Evolutionary conservation across 2,797 vertebrate genomes (phyloP), one percentile per base, ranked within the genome.

Genomic region (Coilia nasus): DNA sequence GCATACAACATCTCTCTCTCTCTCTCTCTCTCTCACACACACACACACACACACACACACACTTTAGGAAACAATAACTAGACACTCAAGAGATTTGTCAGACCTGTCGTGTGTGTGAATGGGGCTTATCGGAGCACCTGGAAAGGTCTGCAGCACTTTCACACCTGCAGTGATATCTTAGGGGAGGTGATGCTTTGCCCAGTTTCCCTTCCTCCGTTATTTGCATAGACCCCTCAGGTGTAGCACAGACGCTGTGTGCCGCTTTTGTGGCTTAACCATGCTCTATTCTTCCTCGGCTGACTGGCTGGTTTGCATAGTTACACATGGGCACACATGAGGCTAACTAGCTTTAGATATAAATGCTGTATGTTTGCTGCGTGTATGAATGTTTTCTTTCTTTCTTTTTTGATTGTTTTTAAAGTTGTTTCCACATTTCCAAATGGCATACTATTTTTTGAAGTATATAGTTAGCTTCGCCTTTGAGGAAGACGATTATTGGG

Each of bases 71-170:
- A 78, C 35, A 75, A 2, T 6, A 9, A 78, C 19, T 78, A 31
- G 71, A 21, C 31, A 41, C 71, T 78, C 35, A 21, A 44, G 31
- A 78, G 71, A 78, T 78, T 78, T 78, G 71, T 44, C 71, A 78
- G 35, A 78, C 15, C 71, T 78, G 71, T 78, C 71, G 44, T 78
- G 71, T 78, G 35, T 78, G 71, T 78, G 71, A 78, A 78, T 21
- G 71, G 31, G 35, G 35, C 71, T 78, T 78, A 78, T 78, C 35
- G 71, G 31, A 78, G 41, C 71, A 78, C 71, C 71, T 78, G 71
- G 71, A 21, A 35, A 71, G 31, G 28, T 78, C 19, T 78, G 31
- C 71, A 78, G 17, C 31, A 19, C 71, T 78, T 78, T 78, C 31
- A 78, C 71, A 44, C 41, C 35, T 21, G 41, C 71, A 44, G 41